These are phyloP conservation scores for Sitta europaea DNA, from an alignment of 2,113 vertebrate genomes.

Conservation along the genomic window DNA sequence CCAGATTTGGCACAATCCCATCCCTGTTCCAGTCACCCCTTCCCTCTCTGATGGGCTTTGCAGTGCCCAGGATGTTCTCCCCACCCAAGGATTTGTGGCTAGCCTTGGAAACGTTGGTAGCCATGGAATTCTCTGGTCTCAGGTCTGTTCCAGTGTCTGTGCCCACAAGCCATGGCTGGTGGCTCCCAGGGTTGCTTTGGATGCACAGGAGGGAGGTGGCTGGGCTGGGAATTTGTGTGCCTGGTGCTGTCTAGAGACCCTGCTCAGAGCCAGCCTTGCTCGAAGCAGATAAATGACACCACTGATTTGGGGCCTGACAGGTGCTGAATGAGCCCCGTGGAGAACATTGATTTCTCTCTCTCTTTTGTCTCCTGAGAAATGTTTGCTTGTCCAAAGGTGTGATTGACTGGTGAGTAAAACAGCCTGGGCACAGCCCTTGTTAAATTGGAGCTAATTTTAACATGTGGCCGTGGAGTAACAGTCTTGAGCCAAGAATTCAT, in stretches of 20 bases:
- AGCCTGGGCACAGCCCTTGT: background rate
- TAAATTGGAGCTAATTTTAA: background rate
- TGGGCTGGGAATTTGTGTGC: accelerated
- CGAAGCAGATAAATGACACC: background rate
- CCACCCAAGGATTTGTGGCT: accelerated
- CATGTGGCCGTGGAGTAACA: accelerated
- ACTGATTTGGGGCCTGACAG: background rate
- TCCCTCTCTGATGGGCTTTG: background rate
- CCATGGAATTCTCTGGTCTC: accelerated
- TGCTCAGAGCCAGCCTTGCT: accelerated
- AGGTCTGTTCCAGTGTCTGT: background rate
- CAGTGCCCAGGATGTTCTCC: background rate
- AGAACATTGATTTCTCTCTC: slow-evolving; percentile 14
- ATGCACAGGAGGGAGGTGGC: background rate
- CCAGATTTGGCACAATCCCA: background rate
- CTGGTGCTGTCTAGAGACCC: background rate
- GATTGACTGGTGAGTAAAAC: background rate
- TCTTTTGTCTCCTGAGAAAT: background rate
- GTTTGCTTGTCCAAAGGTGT: background rate
- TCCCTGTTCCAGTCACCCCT: background rate
- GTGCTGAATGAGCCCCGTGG: background rate
- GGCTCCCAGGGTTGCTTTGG: background rate
- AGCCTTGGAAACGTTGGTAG: background rate
- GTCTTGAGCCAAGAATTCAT: background rate
- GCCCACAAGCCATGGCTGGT: background rate